These are phyloP conservation scores for Lordiphosa fenestrarum DNA, from an alignment of 2,888 invertebrate species.

Conservation along the genomic window DNA sequence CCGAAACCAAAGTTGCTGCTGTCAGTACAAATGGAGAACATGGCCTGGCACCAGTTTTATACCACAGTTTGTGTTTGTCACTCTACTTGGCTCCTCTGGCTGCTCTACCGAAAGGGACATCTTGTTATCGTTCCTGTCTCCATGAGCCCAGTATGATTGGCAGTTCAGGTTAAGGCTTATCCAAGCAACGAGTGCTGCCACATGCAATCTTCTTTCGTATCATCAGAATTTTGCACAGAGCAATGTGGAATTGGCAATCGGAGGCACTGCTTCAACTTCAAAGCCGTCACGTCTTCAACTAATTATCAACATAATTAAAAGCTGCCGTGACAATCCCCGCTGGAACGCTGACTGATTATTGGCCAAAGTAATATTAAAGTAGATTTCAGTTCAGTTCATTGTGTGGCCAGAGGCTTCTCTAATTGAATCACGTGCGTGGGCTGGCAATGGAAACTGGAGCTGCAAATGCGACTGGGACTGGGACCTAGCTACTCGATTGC, in stretches of 20 bases:
- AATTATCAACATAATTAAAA: slow-evolving; percentile 64
- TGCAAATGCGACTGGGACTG: slow-evolving; percentile 38
- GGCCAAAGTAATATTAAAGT: slow-evolving; percentile 45
- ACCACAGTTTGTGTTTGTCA: slow-evolving; percentile 67
- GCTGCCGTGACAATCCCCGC: slow-evolving; percentile 46
- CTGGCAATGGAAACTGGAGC: slow-evolving; percentile 39
- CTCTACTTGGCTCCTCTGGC: slow-evolving; percentile 33
- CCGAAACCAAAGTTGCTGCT: slow-evolving; percentile 45
- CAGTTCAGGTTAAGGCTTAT: slow-evolving; percentile 58
- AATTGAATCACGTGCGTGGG: slow-evolving; percentile 65
- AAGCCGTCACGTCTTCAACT: slow-evolving; percentile 57
- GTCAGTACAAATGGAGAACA: slow-evolving; percentile 43
- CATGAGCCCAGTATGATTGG: slow-evolving; percentile 55
- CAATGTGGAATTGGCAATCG: slow-evolving; percentile 3
- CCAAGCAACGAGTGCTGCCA: slow-evolving; percentile 25
- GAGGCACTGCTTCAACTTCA: slow-evolving; percentile 24
- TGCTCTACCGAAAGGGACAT: slow-evolving; percentile 28
- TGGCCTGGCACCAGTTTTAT: slow-evolving; percentile 50
- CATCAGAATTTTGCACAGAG: slow-evolving; percentile 26
- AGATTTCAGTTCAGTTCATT: slow-evolving; percentile 32
- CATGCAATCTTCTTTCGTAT: slow-evolving; percentile 37
- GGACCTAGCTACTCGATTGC: slow-evolving; percentile 19
- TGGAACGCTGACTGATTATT: slow-evolving; percentile 60
- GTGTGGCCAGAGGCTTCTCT: slow-evolving; percentile 33
- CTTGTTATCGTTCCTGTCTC: slow-evolving; percentile 65